A percentile compares a stretch with the other conserved stretches of the same genome.
phyloP scores from a whole-genome alignment of 1,140 invertebrate species.

The Ceratina australensis region DNA sequence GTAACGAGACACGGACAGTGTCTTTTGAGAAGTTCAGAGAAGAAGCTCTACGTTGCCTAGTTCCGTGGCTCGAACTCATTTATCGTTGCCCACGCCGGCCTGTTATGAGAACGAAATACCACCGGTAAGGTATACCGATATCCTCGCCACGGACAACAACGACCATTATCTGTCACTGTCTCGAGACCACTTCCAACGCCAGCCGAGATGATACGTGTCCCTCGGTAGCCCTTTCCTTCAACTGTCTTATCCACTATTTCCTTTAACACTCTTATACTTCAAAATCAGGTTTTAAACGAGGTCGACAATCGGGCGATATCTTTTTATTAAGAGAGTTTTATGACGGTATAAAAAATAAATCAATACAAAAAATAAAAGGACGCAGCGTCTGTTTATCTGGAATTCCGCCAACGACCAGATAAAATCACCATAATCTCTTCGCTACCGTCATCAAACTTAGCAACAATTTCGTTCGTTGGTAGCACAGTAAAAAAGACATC shows the following conservation, averaged over 20 bases:
- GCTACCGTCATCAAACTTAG: background rate
- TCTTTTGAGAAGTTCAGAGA: constrained; percentile 1
- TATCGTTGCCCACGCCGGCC: constrained; percentile 54
- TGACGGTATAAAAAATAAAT: too few species aligned
- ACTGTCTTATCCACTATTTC: constrained; percentile 4
- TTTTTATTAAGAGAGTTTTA: too few species aligned
- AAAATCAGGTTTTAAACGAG: too few species aligned
- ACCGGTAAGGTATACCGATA: constrained; percentile 61
- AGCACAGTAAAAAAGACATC: constrained; percentile 7
- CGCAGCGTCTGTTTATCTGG: too few species aligned
- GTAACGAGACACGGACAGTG: constrained; percentile 29
- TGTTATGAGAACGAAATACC: constrained; percentile 64
- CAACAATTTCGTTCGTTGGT: background rate
- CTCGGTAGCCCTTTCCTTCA: constrained; percentile 29
- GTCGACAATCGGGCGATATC: too few species aligned
- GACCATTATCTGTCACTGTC: constrained; percentile 68
- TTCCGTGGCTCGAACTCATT: constrained; percentile 64
- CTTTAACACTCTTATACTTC: too few species aligned
- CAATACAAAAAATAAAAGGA: too few species aligned
- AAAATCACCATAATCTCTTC: background rate
- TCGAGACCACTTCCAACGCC: constrained; percentile 27
- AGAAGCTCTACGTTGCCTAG: constrained; percentile 51
- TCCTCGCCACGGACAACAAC: constrained; percentile 57
- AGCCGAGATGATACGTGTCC: constrained; percentile 45
- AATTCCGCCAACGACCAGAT: too few species aligned